Percentiles rank a stretch among this genome's conserved stretches.
These are phyloP conservation scores for Coecobrya sp. DNA, from an alignment of 2,888 invertebrate genomes.

Conservation along the genomic window DNA sequence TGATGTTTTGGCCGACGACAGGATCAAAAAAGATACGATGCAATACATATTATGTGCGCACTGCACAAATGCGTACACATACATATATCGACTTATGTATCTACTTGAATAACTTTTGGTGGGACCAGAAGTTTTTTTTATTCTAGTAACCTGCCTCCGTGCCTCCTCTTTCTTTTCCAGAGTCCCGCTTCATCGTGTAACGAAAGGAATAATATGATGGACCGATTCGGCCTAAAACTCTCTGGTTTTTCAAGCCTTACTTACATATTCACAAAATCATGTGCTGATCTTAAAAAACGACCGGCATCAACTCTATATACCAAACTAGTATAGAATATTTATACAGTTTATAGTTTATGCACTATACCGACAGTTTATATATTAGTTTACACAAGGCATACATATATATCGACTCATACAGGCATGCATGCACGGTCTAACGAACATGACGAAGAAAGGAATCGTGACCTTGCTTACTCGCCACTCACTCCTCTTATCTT, in stretches of 20 bases:
- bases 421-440: slow-evolving; percentile 25
- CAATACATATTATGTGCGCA: slow-evolving; percentile 11
- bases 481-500: slow-evolving; percentile 36
- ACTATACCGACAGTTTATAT: not conserved
- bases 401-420: not conserved
- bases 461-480: slow-evolving; percentile 81
- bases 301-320: slow-evolving; percentile 21
- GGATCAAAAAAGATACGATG: slow-evolving; percentile 9
- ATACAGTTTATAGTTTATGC: slow-evolving; percentile 17
- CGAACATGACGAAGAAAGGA: slow-evolving; percentile 62
- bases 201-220: slow-evolving; percentile 37
- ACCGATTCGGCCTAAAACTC: slow-evolving; percentile 61
- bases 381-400: not conserved
- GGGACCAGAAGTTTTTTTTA: slow-evolving; percentile 26
- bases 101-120: slow-evolving; percentile 39
- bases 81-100: not conserved
- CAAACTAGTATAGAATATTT: not conserved
- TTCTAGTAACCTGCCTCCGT: slow-evolving; percentile 46
- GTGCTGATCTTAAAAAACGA: slow-evolving; percentile 59
- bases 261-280: slow-evolving; percentile 30
- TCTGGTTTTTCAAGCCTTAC: slow-evolving; percentile 9
- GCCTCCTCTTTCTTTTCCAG: slow-evolving; percentile 30
- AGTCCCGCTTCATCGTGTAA: slow-evolving; percentile 15
- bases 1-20: slow-evolving; percentile 67
- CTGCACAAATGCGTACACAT: not conserved